phyloP scores from a whole-genome alignment of 2,888 invertebrate species.

The Adelphocoris suturalis region DNA sequence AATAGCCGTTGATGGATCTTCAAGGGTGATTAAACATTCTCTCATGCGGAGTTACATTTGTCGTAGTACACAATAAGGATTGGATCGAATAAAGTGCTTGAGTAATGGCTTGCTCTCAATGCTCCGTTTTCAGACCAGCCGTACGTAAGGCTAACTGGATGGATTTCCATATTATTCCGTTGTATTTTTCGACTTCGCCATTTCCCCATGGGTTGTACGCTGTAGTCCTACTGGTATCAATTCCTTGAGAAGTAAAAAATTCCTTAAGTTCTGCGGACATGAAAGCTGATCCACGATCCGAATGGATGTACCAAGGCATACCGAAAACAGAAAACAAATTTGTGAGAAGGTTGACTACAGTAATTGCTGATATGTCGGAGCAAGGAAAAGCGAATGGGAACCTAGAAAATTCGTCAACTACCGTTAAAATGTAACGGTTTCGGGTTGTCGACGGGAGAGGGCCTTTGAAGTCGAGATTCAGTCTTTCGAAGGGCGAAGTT shows the following conservation, averaged over 20 bases:
- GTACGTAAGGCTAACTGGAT: not conserved
- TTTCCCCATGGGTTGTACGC: not conserved
- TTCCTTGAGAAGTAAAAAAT: not conserved
- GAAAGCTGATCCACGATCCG: no score
- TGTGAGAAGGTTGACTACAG: no score
- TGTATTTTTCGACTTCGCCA: not conserved
- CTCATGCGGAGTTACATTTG: not conserved
- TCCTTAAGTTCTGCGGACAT: not conserved
- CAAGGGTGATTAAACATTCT: constrained; percentile 10
- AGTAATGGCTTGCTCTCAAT: not conserved
- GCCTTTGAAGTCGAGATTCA: no score
- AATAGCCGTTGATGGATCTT: not conserved
- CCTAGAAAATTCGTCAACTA: no score
- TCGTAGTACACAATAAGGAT: constrained; percentile 29
- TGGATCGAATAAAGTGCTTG: not conserved
- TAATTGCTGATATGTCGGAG: no score
- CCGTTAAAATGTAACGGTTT: no score
- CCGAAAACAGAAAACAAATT: no score
- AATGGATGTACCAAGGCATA: no score
- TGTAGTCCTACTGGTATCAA: not conserved
- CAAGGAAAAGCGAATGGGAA: no score
- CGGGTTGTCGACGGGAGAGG: no score
- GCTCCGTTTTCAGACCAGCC: not conserved
- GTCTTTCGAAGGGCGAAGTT: no score
- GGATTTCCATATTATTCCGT: not conserved